Evolutionary conservation across 2,113 vertebrate species (phyloP).

Genomic region (Cynopterus brachyotis): DNA sequence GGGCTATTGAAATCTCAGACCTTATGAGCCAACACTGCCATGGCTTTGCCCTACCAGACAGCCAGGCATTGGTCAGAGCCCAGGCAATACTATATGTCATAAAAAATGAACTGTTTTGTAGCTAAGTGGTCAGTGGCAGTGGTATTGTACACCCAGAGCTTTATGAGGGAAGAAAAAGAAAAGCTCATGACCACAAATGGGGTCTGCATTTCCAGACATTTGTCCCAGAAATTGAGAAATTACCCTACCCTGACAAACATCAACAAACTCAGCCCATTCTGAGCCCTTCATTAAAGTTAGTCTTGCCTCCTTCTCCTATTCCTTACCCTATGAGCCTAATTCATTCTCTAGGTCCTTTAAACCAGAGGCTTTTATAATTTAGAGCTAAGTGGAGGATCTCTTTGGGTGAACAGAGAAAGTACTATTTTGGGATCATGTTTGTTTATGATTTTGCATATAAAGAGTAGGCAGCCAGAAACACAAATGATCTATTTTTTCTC

Average conservation of each 20-base stretch:
- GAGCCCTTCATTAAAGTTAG: not conserved
- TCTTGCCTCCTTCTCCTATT: not conserved
- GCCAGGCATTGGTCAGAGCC: not conserved
- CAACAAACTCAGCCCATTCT: not conserved
- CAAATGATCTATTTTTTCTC: conserved; percentile 31
- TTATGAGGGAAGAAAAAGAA: not conserved
- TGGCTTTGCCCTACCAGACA: not conserved
- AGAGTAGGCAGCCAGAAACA: conserved; percentile 29
- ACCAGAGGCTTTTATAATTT: not conserved
- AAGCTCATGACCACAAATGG: not conserved
- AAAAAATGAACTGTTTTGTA: not conserved
- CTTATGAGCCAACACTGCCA: not conserved
- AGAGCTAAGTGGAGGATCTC: not conserved
- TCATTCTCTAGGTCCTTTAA: not conserved
- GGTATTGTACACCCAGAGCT: not conserved
- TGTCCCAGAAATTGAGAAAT: not conserved
- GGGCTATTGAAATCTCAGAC: not conserved
- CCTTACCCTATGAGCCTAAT: not conserved
- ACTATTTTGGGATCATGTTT: conserved; percentile 51
- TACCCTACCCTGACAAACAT: not conserved
- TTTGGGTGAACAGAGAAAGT: not conserved
- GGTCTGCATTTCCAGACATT: not conserved
- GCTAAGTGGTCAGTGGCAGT: not conserved
- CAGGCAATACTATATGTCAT: not conserved
- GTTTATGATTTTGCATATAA: conserved; percentile 54